Evolutionary conservation across 2,797 vertebrate genomes (phyloP).

Genomic region (Hydrolagus colliei): DNA sequence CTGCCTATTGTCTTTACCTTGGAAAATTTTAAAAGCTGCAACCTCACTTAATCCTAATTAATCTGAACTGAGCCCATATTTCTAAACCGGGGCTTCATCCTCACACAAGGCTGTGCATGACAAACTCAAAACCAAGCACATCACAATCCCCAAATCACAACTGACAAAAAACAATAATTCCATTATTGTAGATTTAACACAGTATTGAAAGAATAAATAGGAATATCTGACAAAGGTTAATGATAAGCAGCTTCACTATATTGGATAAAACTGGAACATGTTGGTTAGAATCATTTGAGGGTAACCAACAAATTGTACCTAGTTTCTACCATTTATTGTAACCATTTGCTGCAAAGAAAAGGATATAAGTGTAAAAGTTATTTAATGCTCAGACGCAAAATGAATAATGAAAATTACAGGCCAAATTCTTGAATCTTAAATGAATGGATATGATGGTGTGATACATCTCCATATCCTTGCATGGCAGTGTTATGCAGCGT

Average conservation of each 20-base stretch:
- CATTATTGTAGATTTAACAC: too few relatives aligned
- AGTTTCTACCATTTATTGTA: neutral
- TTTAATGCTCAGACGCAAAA: neutral
- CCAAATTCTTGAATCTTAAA: neutral
- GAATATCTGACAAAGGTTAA: too few relatives aligned
- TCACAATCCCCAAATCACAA: neutral
- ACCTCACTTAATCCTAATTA: neutral
- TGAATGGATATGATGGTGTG: slow-evolving; percentile 38
- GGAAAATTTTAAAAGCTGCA: neutral
- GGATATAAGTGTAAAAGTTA: neutral
- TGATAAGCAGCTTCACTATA: too few relatives aligned
- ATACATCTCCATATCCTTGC: slow-evolving; percentile 38
- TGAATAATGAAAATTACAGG: neutral
- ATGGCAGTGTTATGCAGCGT: slow-evolving; percentile 36
- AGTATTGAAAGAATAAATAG: too few relatives aligned
- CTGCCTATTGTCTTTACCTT: neutral
- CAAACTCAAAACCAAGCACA: neutral
- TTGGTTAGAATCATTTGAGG: neutral
- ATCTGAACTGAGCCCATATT: neutral
- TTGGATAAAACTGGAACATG: neutral
- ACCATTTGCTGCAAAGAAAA: neutral
- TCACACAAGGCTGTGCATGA: neutral
- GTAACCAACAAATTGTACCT: neutral
- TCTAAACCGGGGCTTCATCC: neutral
- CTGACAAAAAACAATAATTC: too few relatives aligned